A percentile compares a stretch with the other conserved stretches of the same genome.
phyloP scores from a whole-genome alignment of 2,797 vertebrate species.

The Mormyrops boulengeri region DNA sequence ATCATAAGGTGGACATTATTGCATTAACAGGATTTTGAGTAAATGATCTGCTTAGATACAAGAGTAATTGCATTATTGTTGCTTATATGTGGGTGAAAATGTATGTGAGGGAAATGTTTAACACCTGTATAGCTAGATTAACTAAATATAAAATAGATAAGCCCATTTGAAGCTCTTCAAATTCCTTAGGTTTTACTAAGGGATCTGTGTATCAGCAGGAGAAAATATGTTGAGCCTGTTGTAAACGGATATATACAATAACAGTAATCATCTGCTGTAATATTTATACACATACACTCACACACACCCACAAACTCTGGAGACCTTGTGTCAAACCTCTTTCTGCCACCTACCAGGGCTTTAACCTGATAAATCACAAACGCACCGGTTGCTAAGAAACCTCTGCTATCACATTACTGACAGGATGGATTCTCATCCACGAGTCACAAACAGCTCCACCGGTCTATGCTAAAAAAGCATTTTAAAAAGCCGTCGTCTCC shows the following conservation, averaged over 20 bases:
- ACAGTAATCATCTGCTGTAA: neutral
- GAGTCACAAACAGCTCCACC: slow-evolving; percentile 42
- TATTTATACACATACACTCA: neutral
- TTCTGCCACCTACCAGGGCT: slow-evolving; percentile 9
- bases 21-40: neutral
- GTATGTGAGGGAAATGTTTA: neutral
- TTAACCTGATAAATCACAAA: slow-evolving; percentile 29
- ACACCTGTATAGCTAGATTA: neutral
- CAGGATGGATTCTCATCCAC: slow-evolving; percentile 30
- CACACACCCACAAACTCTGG: neutral
- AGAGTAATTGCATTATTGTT: neutral
- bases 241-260: neutral
- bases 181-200: neutral
- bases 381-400: slow-evolving; percentile 55
- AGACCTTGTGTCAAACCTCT: neutral
- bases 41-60: neutral
- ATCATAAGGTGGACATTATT: neutral
- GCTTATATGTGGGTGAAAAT: neutral
- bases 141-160: neutral
- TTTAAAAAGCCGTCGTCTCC: neutral
- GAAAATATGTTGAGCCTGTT: neutral
- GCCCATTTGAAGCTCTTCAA: neutral
- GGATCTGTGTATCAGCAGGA: neutral
- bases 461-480: slow-evolving; percentile 15
- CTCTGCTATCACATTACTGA: slow-evolving; percentile 17